Base-by-base conservation (phyloP, 1,140 invertebrate species). In the Centruroides vittatus region DNA sequence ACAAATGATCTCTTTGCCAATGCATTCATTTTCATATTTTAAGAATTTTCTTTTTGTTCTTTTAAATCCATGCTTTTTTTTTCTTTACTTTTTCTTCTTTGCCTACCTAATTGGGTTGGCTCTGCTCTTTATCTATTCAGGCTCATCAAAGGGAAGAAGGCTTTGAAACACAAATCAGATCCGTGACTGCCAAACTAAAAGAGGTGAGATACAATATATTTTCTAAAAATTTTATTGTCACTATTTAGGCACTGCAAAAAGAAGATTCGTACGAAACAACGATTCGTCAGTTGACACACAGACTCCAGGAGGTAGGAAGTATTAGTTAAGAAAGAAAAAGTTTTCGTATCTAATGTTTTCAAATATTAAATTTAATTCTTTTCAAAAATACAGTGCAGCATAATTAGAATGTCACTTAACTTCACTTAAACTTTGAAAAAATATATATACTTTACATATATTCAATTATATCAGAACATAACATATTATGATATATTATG, bases 141-240 rank as follows among this genome's bases (percentile, higher is more conserved):
- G 92, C 94, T 80, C 96, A 95, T 81, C 95, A 98, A 84, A 89
- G 96, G 76, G 96, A 99, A 81, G 96, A 99, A 82, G 93, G 96
- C 77, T 99, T 98, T 85, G 98, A 99, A 84, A 92, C 96, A 79
- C 94, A 98, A 82, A 99, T 99, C 83, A 96, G 98, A 84, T 94
- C 92, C 76, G 83, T 98, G 76, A 96, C 91, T 74, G 89, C 90
- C 76, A 89, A 94, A 79, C 90, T 99, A 80, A 97, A 98, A 86
- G 92, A 96, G 92, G 93, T 97, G 87, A 73, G 66, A 52, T 47
- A 52, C 6, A 66, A 35, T 46, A 66, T 71, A 68, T 66, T 53
- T 54, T 51, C 47, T 48, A 58, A 34, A 35, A 56, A 49, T 23
- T 53, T 53, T 7, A 36, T 47, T 54, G 63, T 56, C 35, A 58